phyloP scores from a whole-genome alignment of 2,113 vertebrate species.

The Anas platyrhynchos region DNA sequence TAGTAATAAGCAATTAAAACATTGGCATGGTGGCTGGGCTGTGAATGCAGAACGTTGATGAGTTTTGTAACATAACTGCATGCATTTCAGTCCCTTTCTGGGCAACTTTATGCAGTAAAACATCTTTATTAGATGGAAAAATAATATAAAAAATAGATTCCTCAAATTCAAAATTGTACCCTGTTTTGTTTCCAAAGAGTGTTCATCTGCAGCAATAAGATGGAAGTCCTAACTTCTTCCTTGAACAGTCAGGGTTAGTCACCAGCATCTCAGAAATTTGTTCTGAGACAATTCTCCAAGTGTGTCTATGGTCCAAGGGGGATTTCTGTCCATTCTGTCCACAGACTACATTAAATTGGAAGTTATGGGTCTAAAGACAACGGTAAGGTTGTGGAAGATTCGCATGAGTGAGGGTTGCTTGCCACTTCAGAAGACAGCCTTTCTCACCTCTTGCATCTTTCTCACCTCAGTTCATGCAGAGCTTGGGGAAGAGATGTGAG shows the following conservation, averaged over 20 bases:
- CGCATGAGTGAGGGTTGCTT: neutral
- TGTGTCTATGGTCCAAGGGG: neutral
- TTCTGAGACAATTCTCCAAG: neutral
- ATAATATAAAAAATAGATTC: neutral
- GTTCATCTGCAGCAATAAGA: neutral
- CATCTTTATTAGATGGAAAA: neutral
- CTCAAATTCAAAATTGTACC: neutral
- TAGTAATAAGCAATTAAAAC: neutral
- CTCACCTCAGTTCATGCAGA: neutral
- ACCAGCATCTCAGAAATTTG: neutral
- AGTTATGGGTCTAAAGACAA: neutral
- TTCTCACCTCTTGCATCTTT: neutral
- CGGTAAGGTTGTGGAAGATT: neutral
- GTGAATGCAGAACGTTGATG: neutral
- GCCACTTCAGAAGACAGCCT: neutral
- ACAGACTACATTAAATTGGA: neutral
- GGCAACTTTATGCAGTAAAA: neutral
- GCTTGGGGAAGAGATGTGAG: neutral
- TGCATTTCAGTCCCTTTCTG: neutral
- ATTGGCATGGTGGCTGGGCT: accelerated
- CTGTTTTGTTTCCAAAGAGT: neutral
- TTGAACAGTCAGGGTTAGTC: neutral
- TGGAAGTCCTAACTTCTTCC: neutral
- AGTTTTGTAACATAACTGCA: neutral
- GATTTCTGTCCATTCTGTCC: neutral